Evolutionary conservation across 2,888 invertebrate genomes (phyloP).

Genomic region (Nephrotoma appendiculata): DNA sequence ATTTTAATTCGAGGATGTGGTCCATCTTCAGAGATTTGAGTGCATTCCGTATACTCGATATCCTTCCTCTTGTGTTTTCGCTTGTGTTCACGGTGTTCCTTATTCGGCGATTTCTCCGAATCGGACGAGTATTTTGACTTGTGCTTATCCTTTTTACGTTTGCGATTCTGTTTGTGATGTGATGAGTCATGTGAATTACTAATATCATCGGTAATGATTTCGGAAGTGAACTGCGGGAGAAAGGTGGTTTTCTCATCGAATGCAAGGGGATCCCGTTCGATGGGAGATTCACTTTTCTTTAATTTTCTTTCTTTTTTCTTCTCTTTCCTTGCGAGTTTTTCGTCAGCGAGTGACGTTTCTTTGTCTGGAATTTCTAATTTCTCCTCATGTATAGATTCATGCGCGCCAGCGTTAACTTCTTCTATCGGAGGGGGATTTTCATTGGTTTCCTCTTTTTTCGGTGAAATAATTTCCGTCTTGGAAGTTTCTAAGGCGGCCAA

Average conservation of each 20-base stretch:
- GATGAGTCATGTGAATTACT: neutral
- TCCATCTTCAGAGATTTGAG: conserved; percentile 33
- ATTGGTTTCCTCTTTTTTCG: neutral
- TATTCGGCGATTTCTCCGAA: conserved; percentile 45
- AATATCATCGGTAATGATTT: neutral
- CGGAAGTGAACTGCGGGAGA: conserved; percentile 5
- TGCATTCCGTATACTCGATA: conserved; percentile 34
- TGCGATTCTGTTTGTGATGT: conserved; percentile 44
- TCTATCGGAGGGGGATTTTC: neutral
- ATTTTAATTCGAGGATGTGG: conserved; percentile 67
- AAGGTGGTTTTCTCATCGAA: neutral
- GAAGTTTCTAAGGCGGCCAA: neutral
- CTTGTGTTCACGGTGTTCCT: conserved; percentile 52
- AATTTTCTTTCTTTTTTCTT: neutral
- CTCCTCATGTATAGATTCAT: neutral
- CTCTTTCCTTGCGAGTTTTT: neutral
- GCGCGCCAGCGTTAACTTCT: neutral
- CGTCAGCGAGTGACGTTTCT: neutral
- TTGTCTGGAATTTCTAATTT: neutral
- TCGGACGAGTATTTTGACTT: conserved; percentile 45
- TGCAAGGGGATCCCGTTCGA: neutral
- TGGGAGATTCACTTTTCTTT: neutral
- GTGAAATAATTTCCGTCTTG: neutral
- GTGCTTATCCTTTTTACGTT: conserved; percentile 61
- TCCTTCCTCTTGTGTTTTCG: conserved; percentile 71